Conservation (phyloP, 1,140 invertebrate species). For the Papilio polyxenes region DNA sequence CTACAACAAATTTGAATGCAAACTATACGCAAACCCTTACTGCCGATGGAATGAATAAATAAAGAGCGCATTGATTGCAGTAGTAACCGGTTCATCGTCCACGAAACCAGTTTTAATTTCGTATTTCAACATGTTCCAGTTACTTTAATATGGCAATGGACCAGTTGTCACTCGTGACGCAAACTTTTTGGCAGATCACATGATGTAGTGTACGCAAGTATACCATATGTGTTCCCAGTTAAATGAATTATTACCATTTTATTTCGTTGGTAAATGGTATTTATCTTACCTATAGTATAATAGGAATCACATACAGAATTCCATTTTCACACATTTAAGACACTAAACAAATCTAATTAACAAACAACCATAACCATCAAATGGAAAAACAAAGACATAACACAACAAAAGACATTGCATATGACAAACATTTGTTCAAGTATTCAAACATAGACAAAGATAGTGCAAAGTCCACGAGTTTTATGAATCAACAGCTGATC, state of each 20-base stretch:
- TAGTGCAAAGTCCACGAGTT: not conserved
- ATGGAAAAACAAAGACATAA: not conserved
- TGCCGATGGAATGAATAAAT: not conserved
- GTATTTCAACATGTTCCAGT: conserved; percentile 19
- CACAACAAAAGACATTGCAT: not conserved
- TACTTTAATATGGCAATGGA: not conserved
- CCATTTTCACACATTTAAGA: not conserved
- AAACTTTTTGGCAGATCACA: not conserved
- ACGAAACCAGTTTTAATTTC: conserved; percentile 1
- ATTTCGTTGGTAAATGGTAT: not conserved
- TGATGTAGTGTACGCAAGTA: not conserved
- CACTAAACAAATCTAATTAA: not conserved
- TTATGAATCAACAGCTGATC: conserved; percentile 14
- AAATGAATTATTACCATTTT: not conserved
- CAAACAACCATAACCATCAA: not conserved
- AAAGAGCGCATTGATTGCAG: not conserved
- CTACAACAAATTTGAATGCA: not conserved
- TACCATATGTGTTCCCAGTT: not conserved
- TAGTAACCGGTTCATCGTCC: not conserved
- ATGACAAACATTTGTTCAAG: conserved; percentile 17
- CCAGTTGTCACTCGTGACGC: not conserved
- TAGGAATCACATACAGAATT: not conserved
- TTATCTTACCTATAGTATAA: not conserved
- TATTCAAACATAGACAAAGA: not conserved
- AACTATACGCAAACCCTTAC: conserved; percentile 6